Evolutionary conservation across 1,140 invertebrate genomes (phyloP), one percentile per base, ranked within the genome.

Genomic region (Dinoponera quadriceps): DNA sequence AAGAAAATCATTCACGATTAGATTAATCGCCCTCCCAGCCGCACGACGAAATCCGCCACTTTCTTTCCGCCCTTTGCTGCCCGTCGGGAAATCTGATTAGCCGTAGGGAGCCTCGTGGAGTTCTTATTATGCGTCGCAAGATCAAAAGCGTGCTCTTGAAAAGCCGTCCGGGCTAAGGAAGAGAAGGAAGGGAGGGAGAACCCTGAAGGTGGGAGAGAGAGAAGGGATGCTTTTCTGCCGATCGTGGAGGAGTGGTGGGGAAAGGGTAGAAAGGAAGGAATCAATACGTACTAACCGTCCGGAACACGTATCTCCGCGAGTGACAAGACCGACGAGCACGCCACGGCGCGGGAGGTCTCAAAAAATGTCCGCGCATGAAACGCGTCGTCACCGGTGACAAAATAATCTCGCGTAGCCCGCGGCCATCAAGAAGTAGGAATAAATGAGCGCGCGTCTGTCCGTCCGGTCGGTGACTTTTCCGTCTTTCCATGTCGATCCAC

Each of bases 211-310:
- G 38, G 7, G 38, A 11, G 38, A 44, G 38, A 44, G 38, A 44
- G 38, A 44, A 71, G 82, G 33, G 85, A 84, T 81, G 86, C 83
- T 87, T 88, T 84, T 74, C 81, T 80, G 51, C 25, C 75, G 75
- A 80, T 22, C 38, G 18, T 55, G 49, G 60, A 77, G 51, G 49
- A 54, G 65, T 33, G 51, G 66, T 57, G 48, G 80, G n/a, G 59
- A 66, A 59, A 84, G 83, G 81, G 72, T 44, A 71, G 63, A 81
- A 81, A 83, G 80, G 85, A 83, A 82, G 81, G 88, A 89, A 89
- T 89, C 88, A 83, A 89, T 89, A 89, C 88, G 80, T 89, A 87
- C 83, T 89, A 89, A 85, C 88, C 89, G 89, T 74, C 75, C 73
- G 85, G 86, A 86, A 90, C 71, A 83, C 88, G 77, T 88, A 84